Evolutionary conservation across 2,797 vertebrate genomes (phyloP).

Genomic region (Podarcis siculus): DNA sequence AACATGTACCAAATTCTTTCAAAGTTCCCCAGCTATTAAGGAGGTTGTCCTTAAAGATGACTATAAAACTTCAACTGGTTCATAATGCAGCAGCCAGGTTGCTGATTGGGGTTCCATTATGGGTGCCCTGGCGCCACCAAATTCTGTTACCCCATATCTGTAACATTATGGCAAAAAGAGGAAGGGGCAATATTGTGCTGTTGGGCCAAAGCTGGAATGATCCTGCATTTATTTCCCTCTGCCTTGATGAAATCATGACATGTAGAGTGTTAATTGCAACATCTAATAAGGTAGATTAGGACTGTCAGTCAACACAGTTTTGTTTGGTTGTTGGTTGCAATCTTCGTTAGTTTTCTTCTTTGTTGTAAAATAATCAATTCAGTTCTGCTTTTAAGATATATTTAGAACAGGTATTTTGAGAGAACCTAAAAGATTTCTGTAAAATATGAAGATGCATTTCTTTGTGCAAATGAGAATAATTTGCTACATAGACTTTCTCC

Average conservation of each 20-base stretch:
- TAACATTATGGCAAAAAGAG: too few species aligned
- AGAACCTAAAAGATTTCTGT: constrained; percentile 37
- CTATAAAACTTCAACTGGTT: too few species aligned
- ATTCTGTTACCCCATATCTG: too few species aligned
- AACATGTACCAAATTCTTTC: too few species aligned
- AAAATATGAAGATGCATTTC: constrained; percentile 56
- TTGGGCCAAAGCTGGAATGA: not conserved
- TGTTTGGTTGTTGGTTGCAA: not conserved
- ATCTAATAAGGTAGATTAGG: constrained; percentile 54
- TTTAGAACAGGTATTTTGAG: constrained; percentile 51
- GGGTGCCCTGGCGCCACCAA: too few species aligned
- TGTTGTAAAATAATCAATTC: constrained; percentile 45
- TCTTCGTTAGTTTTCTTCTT: not conserved
- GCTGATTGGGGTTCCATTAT: too few species aligned
- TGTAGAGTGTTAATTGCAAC: constrained; percentile 57
- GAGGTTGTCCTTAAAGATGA: too few species aligned
- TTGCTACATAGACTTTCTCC: constrained; percentile 71
- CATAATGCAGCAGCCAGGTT: too few species aligned
- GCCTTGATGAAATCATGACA: constrained; percentile 33
- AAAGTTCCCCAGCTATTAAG: too few species aligned
- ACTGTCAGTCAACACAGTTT: constrained; percentile 49
- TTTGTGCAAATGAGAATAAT: constrained; percentile 64
- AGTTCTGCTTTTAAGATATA: constrained; percentile 36
- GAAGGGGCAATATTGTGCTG: too few species aligned
- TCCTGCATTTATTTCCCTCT: not conserved